Evolutionary conservation across 2,888 invertebrate species (phyloP).

Genomic region (Aleiodes alternator): DNA sequence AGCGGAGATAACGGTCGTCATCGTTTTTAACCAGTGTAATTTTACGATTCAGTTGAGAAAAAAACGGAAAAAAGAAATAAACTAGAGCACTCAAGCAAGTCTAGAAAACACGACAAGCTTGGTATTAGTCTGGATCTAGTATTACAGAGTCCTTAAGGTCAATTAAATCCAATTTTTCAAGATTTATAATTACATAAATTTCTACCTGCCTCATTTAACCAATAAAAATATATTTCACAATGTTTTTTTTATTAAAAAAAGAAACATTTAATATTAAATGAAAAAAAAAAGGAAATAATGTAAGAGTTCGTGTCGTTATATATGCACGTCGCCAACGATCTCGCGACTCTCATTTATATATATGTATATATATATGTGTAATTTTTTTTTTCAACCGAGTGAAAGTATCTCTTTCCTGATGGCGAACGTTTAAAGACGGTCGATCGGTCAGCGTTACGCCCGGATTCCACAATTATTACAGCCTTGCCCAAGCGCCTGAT

Average conservation of each 20-base stretch:
- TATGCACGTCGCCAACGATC: slow-evolving; percentile 2
- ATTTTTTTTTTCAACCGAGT: slow-evolving; percentile 16
- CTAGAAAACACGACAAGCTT: background rate
- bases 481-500: slow-evolving; percentile 1
- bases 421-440: slow-evolving; percentile 14
- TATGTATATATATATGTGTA: too few species aligned
- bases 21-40: slow-evolving; percentile 29
- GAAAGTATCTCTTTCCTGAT: slow-evolving; percentile 23
- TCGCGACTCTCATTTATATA: slow-evolving; percentile 14
- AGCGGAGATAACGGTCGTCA: slow-evolving; percentile 27
- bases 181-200: slow-evolving; percentile 12
- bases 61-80: slow-evolving; percentile 6
- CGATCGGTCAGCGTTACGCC: slow-evolving; percentile 31
- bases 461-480: slow-evolving; percentile 27
- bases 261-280: background rate
- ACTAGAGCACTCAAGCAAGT: slow-evolving; percentile 13
- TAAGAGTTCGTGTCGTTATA: slow-evolving; percentile 1
- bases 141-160: slow-evolving; percentile 14
- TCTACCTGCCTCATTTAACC: too few species aligned
- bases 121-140: slow-evolving; percentile 2
- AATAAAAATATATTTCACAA: background rate
- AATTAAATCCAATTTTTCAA: slow-evolving; percentile 7
- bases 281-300: background rate
- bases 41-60: slow-evolving; percentile 20
- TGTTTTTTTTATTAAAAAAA: background rate